phyloP scores from a whole-genome alignment of 1,140 invertebrate species.

The Zaprionus tsacasi region DNA sequence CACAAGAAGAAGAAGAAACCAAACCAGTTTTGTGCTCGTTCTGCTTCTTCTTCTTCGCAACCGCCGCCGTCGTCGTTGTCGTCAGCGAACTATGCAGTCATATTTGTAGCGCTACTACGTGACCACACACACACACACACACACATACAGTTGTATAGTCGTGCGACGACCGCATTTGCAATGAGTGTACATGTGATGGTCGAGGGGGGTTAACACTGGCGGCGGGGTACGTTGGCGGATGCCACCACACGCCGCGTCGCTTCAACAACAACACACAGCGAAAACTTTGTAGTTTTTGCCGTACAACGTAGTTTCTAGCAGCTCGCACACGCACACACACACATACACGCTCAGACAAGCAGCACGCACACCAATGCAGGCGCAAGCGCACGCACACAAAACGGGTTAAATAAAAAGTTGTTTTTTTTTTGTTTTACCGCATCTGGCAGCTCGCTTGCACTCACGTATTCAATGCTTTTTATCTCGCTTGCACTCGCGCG shows the following conservation, averaged over 20 bases:
- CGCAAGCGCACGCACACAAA: slow-evolving; percentile 68
- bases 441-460: slow-evolving; percentile 53
- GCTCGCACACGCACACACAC: slow-evolving; percentile 24
- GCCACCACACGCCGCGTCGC: slow-evolving; percentile 69
- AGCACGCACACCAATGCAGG: slow-evolving; percentile 25
- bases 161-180: slow-evolving; percentile 68
- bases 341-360: background rate
- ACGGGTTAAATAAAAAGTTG: slow-evolving; percentile 66
- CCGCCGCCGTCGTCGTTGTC: slow-evolving; percentile 31
- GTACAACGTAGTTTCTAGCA: slow-evolving; percentile 57
- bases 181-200: slow-evolving; percentile 15
- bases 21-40: slow-evolving; percentile 60
- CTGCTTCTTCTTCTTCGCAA: slow-evolving; percentile 20
- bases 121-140: slow-evolving; percentile 56
- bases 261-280: slow-evolving; percentile 26
- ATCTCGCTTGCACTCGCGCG: slow-evolving; percentile 46
- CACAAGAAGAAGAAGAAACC: slow-evolving; percentile 41
- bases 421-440: slow-evolving; percentile 44
- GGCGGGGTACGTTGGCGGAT: slow-evolving; percentile 41
- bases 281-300: slow-evolving; percentile 73
- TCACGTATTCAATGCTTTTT: background rate
- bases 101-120: slow-evolving; percentile 70
- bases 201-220: background rate
- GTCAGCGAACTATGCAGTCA: slow-evolving; percentile 59
- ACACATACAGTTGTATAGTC: slow-evolving; percentile 31